Percentiles rank a stretch among this genome's conserved stretches.
These are phyloP conservation scores for Polylopha cassiicola DNA, from an alignment of 2,888 invertebrate genomes.

Conservation along the genomic window DNA sequence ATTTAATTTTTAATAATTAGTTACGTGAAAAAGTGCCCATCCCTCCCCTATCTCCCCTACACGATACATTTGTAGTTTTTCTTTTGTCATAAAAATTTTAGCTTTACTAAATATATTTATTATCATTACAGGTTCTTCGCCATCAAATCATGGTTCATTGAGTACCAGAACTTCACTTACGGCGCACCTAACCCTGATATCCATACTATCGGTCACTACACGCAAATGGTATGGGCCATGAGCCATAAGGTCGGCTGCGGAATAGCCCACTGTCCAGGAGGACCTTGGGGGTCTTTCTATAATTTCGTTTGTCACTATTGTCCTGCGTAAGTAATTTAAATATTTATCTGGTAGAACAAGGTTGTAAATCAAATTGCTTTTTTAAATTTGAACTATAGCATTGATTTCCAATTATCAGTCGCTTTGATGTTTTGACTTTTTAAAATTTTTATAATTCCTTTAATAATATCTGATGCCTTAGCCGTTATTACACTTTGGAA, in stretches of 20 bases:
- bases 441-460: no score
- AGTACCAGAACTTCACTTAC: slow-evolving; percentile 85
- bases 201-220: slow-evolving; percentile 85
- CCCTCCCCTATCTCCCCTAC: no score
- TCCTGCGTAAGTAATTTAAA: slow-evolving; percentile 80
- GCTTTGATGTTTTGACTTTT: no score
- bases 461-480: no score
- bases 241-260: slow-evolving; percentile 88
- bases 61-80: no score
- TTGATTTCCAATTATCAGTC: no score
- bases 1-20: no score
- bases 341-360: slow-evolving; percentile 3
- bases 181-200: slow-evolving; percentile 79
- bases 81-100: no score
- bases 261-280: slow-evolving; percentile 81
- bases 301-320: slow-evolving; percentile 92
- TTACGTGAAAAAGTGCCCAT: no score
- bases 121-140: slow-evolving; percentile 83
- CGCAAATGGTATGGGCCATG: slow-evolving; percentile 89
- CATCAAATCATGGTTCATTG: slow-evolving; percentile 86
- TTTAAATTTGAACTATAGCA: no score
- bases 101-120: slow-evolving; percentile 6
- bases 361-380: not conserved
- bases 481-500: no score
- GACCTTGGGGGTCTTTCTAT: slow-evolving; percentile 80